Conservation (phyloP, 2,797 vertebrate genomes). For the Gambelia wislizenii region DNA sequence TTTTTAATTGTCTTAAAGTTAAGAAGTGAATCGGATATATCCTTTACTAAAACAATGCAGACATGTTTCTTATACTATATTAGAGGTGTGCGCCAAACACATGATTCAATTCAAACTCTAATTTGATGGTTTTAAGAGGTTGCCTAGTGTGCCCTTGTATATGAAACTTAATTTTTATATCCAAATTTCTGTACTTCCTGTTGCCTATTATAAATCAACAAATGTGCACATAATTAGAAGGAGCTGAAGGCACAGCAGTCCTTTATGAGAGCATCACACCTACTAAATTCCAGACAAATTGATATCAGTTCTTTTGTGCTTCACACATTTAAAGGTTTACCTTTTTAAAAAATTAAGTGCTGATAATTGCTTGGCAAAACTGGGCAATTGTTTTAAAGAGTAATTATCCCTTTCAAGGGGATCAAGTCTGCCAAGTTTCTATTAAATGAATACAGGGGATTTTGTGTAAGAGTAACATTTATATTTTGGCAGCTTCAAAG, state of each 20-base stretch:
- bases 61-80: background rate
- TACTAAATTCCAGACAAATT: no score
- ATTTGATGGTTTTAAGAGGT: background rate
- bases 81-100: background rate
- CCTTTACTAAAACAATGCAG: background rate
- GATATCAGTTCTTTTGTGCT: no score
- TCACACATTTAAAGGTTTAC: no score
- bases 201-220: no score
- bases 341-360: no score
- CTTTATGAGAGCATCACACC: no score
- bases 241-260: no score
- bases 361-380: no score
- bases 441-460: background rate
- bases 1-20: constrained; percentile 17
- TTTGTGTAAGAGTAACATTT: background rate
- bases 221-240: no score
- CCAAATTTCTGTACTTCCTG: background rate
- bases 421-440: background rate
- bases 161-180: background rate
- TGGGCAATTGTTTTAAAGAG: no score
- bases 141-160: background rate
- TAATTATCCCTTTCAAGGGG: no score
- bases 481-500: background rate
- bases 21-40: constrained; percentile 1
- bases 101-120: background rate